Conservation (phyloP, 2,888 invertebrate genomes). For the Pomacea canaliculata region DNA sequence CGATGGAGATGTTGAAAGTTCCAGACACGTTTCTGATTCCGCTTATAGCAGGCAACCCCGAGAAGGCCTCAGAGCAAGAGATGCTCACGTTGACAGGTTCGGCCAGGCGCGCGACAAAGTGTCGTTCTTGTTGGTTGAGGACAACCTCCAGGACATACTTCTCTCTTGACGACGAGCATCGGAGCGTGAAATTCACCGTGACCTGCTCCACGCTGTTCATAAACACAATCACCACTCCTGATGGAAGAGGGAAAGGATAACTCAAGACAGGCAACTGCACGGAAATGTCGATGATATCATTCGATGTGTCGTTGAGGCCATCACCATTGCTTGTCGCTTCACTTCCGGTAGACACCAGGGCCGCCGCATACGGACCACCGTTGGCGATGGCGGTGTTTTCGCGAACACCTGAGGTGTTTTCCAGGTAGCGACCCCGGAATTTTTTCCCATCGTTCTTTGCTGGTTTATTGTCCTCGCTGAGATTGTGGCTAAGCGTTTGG, state of each 20-base stretch:
- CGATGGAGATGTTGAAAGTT: neutral
- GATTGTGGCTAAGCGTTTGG: too few relatives aligned
- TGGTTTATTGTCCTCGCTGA: neutral
- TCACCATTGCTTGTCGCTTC: neutral
- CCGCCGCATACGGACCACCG: too few relatives aligned
- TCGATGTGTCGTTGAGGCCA: neutral
- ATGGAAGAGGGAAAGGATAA: neutral
- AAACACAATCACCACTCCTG: constrained; percentile 7
- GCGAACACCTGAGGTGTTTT: too few relatives aligned
- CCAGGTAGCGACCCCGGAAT: neutral
- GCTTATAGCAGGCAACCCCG: neutral
- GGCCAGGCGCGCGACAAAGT: neutral
- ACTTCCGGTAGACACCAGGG: neutral
- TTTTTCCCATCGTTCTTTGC: neutral
- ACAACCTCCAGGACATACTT: neutral
- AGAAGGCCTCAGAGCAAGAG: neutral
- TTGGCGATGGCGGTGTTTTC: too few relatives aligned
- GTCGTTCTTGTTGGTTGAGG: neutral
- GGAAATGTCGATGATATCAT: constrained; percentile 1
- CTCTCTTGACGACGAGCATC: neutral
- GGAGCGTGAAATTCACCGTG: constrained; percentile 3
- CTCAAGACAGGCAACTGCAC: neutral
- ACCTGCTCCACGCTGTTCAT: constrained; percentile 2
- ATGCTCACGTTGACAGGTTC: neutral
- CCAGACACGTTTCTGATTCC: neutral